phyloP scores from a whole-genome alignment of 1,140 invertebrate genomes.

The Homarus americanus region DNA sequence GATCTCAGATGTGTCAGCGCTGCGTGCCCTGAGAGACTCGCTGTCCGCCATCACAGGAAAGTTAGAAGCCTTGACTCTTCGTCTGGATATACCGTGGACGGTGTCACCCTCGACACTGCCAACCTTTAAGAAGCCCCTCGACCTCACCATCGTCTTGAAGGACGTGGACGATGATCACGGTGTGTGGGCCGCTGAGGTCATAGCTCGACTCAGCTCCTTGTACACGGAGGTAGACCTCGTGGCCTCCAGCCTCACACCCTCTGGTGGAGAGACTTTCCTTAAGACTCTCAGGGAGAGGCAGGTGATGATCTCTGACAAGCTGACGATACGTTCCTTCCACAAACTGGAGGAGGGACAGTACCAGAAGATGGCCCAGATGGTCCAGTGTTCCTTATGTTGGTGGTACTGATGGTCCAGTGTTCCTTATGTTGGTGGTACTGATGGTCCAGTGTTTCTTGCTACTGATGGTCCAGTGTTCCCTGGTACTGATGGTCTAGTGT shows the following conservation, averaged over 20 bases:
- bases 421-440: constrained; percentile 29
- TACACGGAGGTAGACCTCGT: constrained; percentile 16
- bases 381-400: neutral
- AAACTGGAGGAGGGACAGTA: neutral
- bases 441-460: neutral
- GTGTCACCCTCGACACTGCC: neutral
- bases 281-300: neutral
- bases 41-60: neutral
- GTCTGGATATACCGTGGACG: constrained; percentile 16
- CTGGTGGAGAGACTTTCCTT: constrained; percentile 3
- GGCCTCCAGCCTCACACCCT: constrained; percentile 11
- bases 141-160: neutral
- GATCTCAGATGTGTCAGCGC: neutral
- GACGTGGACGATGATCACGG: constrained; percentile 13
- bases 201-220: neutral
- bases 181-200: neutral
- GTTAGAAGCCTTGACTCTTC: neutral
- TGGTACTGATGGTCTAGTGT: constrained; percentile 14
- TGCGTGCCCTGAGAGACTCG: neutral
- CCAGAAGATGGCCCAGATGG: neutral
- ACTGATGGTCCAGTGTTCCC: neutral
- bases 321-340: constrained; percentile 23
- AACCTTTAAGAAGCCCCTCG: neutral
- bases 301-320: neutral
- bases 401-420: constrained; percentile 16